These are phyloP conservation scores for Periphyllus acericola DNA, from an alignment of 2,888 invertebrate genomes.

Conservation along the genomic window DNA sequence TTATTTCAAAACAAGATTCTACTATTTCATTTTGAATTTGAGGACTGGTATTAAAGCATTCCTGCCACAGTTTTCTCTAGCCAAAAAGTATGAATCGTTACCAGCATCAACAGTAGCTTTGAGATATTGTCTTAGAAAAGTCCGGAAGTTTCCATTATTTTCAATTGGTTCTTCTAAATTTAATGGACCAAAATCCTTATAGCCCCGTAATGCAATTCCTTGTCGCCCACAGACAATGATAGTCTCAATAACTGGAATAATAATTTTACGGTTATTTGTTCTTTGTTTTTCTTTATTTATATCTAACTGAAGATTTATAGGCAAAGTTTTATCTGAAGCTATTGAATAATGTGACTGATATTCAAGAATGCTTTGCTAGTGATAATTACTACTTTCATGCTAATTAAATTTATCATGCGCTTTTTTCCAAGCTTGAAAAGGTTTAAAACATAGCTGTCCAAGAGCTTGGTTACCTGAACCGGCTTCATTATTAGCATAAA, in stretches of 20 bases:
- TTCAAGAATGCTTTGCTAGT: neutral
- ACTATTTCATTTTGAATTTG: conserved; percentile 24
- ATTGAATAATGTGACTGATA: neutral
- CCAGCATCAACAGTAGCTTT: neutral
- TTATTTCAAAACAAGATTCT: conserved; percentile 12
- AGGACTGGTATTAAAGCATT: conserved; percentile 10
- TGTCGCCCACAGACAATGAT: neutral
- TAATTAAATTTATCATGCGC: conserved; percentile 28
- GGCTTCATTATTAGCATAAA: neutral
- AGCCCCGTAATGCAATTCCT: neutral
- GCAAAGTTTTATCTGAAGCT: neutral
- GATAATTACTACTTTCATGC: conserved; percentile 21
- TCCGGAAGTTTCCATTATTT: conserved; percentile 51
- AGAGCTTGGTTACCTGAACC: conserved; percentile 29
- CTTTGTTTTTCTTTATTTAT: conserved; percentile 26
- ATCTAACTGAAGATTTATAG: neutral
- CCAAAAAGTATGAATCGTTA: conserved; percentile 1
- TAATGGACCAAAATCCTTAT: conserved; percentile 14
- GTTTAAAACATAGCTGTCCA: conserved; percentile 13
- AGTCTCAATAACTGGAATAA: neutral
- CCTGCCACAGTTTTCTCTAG: conserved; percentile 5
- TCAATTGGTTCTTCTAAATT: neutral
- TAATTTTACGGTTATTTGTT: no score
- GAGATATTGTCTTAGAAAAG: conserved; percentile 27
- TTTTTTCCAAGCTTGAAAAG: conserved; percentile 24